phyloP scores from a whole-genome alignment of 2,113 vertebrate genomes.

The Pipra filicauda region DNA sequence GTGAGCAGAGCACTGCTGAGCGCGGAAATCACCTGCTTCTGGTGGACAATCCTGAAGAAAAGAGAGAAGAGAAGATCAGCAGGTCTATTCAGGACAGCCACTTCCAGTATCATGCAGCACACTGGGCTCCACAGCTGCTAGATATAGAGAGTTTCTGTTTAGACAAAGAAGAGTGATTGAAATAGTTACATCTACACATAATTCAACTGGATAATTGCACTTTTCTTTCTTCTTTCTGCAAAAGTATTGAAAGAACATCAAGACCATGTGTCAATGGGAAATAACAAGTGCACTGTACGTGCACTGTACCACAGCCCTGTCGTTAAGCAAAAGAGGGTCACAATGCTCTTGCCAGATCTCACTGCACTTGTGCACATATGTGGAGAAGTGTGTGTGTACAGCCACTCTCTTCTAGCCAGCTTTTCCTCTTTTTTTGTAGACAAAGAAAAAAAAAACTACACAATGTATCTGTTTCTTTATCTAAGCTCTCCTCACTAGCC shows the following conservation, averaged over 20 bases:
- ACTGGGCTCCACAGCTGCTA: neutral
- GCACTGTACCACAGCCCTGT: neutral
- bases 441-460: neutral
- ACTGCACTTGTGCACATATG: neutral
- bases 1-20: constrained; percentile 96
- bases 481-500: neutral
- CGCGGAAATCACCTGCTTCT: constrained; percentile 91
- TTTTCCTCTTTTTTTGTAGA: neutral
- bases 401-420: neutral
- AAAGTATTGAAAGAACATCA: neutral
- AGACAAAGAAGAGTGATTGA: neutral
- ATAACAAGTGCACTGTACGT: neutral
- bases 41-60: constrained; percentile 87
- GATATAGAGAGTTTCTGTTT: neutral
- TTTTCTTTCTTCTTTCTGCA: neutral
- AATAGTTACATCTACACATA: neutral
- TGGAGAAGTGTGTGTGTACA: neutral
- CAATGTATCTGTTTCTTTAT: constrained; percentile 4
- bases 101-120: neutral
- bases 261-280: neutral
- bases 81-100: neutral
- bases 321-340: neutral
- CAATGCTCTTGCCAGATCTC: neutral
- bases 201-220: neutral
- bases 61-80: neutral